Evolutionary conservation across 2,113 vertebrate genomes (phyloP), one percentile per base, ranked within the genome.

Genomic region (Hemicordylus capensis): DNA sequence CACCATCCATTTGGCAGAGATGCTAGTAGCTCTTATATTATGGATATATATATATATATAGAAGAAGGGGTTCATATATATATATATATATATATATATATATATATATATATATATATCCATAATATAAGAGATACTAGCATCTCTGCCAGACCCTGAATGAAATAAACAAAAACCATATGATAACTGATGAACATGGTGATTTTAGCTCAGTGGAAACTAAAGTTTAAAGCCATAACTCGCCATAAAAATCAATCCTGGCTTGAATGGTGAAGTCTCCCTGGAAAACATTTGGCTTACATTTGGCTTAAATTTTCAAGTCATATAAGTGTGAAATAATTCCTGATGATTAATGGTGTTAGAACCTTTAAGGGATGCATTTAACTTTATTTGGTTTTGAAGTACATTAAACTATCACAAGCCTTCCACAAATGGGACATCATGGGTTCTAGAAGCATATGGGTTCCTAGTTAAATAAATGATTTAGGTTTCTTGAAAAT

Each of bases 301-400:
- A 75, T 75, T 42, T 82, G n/a, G 31, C n/a, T 86, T 75, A 31
- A 58, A 75, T 75, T 80, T 73, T 63, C 70, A 75, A 86, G 46
- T 86, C 69, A 75, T n/a, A n/a, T 64, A 63, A 74, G 34, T 64
- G 28, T 64, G 69, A 64, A 86, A 86, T 56, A 64, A 64, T 74
- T 74, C 37, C 63, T 64, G 19, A 31, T 80, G 15, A 54, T 75
- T 74, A 80, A 61, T 80, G 48, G 19, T 56, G 44, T 75, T 63
- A n/a, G 67, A 74, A 56, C 34, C 3, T 66, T 84, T 84, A 66
- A 39, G 46, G n/a, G 4, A 66, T 54, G 22, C 28, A 42, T 84
- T 64, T 63, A 76, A 83, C 22, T 39, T 76, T 64, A 76, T 84
- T 39, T 64, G n/a, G 24, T 51, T 74, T 54, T 74, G 59, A 64